Evolutionary conservation across 2,113 vertebrate species (phyloP), one percentile per base, ranked within the genome.

Genomic region (Gasterosteus nipponicus): DNA sequence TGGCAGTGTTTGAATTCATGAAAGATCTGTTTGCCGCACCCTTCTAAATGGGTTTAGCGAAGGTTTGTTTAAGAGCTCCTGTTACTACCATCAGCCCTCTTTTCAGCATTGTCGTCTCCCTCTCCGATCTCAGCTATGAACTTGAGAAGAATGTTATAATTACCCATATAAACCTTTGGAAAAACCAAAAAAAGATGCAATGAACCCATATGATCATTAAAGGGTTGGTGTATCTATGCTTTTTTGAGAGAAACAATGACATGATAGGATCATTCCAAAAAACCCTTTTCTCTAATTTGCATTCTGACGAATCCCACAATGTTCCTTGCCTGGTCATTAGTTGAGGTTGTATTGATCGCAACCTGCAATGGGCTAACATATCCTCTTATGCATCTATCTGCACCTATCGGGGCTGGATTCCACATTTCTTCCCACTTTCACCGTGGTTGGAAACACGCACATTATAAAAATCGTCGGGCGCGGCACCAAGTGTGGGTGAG

Each of bases 401-500:
- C 82, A 81, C 71, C 73, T 73, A 74, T 76, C 63, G 62, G 77
- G 53, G 11, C 69, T 33, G 16, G 31, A 38, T 39, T 64, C 64
- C 57, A 41, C 58, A 15, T 56, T 61, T 35, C 46, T 33, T 67
- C 73, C 54, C 74, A 54, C 53, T 60, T 63, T 44, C 49, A 18
- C 57, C 42, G 81, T 15, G 56, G 61, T 79, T 77, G 65, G 63
- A 81, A 82, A 80, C 8, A 1, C 71, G 67, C 67, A 22, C 69
- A 59, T 58, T 77, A 49, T 75, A 80, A 84, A 84, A 78, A 19
- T 69, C 73, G 39, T 60, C 72, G 76, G 82, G 82, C 81, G 33
- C 65, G 44, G 77, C 74, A 80, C 84, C 85, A 86, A 88, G 83
- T 85, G 86, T 86, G 84, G 83, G 56, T 69, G 72, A 83, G 78